These are phyloP conservation scores for Hirudo medicinalis DNA, from an alignment of 1,140 invertebrate species.

Conservation along the genomic window DNA sequence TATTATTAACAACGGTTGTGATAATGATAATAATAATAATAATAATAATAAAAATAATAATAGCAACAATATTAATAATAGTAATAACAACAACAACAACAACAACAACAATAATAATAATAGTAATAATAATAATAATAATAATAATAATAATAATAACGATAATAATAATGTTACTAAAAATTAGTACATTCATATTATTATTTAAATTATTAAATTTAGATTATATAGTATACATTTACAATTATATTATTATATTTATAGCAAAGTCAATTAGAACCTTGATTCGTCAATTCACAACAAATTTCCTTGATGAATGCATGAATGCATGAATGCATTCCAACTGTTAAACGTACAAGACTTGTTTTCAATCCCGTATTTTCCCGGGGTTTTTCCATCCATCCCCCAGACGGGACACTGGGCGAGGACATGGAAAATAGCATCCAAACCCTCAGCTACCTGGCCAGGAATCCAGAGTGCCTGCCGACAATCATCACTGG, in stretches of 20 bases:
- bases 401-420: slow-evolving; percentile 25
- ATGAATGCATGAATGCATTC: not conserved
- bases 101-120: too few species aligned
- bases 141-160: not conserved
- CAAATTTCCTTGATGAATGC: not conserved
- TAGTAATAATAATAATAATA: too few species aligned
- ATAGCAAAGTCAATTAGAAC: not conserved
- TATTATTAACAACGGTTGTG: too few species aligned
- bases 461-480: slow-evolving; percentile 51
- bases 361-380: not conserved
- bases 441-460: slow-evolving; percentile 44
- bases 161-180: not conserved
- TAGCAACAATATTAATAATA: too few species aligned
- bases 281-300: too few species aligned
- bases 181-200: not conserved
- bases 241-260: slow-evolving; percentile 3
- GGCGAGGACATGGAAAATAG: slow-evolving; percentile 42
- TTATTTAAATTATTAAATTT: not conserved
- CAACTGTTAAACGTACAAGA: not conserved
- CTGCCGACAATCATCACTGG: slow-evolving; percentile 46
- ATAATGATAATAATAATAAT: too few species aligned
- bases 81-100: too few species aligned
- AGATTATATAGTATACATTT: too few species aligned
- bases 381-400: too few species aligned
- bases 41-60: too few species aligned